phyloP scores from a whole-genome alignment of 2,113 vertebrate species.

The Speoplatyrhinus poulsoni region DNA sequence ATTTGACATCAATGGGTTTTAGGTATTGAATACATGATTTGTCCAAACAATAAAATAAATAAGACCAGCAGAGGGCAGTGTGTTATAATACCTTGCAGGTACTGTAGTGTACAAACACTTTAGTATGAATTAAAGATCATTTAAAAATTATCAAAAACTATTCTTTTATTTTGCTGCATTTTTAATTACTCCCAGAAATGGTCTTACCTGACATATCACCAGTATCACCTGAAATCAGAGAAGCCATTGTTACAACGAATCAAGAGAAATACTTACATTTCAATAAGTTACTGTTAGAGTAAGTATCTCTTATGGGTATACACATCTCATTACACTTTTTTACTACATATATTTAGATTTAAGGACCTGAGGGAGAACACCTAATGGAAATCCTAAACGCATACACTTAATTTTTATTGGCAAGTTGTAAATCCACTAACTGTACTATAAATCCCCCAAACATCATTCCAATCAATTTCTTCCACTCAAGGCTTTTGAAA shows the following conservation, averaged over 20 bases:
- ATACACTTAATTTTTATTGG: too few relatives aligned
- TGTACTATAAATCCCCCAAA: too few relatives aligned
- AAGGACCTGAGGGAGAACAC: too few relatives aligned
- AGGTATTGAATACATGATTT: background rate
- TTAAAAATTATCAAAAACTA: background rate
- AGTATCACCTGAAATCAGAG: conserved; percentile 86
- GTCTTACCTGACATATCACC: conserved; percentile 97
- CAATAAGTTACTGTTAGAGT: background rate
- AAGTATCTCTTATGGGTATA: too few relatives aligned
- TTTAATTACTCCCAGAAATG: background rate
- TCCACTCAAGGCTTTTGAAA: background rate
- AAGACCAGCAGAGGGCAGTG: conserved; percentile 62
- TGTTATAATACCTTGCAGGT: conserved; percentile 12
- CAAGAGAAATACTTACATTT: too few relatives aligned
- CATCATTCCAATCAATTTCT: background rate
- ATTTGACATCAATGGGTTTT: too few relatives aligned
- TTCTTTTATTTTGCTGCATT: background rate
- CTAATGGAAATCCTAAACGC: too few relatives aligned
- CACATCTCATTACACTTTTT: too few relatives aligned
- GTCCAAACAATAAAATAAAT: background rate
- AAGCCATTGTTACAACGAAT: background rate
- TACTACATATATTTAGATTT: too few relatives aligned
- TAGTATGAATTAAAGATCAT: too few relatives aligned
- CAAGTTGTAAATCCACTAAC: too few relatives aligned
- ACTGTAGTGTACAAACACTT: background rate